Evolutionary conservation across 2,113 vertebrate genomes (phyloP).

Genomic region (Gracilinanus agilis): DNA sequence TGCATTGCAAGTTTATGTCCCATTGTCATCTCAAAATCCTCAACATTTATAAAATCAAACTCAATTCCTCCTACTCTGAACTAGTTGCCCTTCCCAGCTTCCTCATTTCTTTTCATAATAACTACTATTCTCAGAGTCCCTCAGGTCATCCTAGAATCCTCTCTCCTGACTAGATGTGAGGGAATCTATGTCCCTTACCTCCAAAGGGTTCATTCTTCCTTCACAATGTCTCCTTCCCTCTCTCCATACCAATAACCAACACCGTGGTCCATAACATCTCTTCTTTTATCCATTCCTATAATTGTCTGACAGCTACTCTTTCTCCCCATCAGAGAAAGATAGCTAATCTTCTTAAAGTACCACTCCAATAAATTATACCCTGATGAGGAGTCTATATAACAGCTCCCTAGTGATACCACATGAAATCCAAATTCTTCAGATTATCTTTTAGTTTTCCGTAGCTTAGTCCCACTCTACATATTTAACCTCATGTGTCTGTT

Average conservation of each 20-base stretch:
- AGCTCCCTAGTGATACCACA: not conserved
- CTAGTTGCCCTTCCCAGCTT: not conserved
- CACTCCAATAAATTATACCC: not conserved
- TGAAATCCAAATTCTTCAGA: not conserved
- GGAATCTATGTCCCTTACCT: not conserved
- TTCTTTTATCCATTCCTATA: not conserved
- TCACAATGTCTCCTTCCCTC: not conserved
- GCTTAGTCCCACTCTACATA: not conserved
- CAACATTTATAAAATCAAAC: not conserved
- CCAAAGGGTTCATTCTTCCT: not conserved
- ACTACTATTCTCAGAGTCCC: not conserved
- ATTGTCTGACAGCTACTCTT: not conserved
- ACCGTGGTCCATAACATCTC: not conserved
- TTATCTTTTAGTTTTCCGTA: not conserved
- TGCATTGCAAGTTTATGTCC: not conserved
- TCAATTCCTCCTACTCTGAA: not conserved
- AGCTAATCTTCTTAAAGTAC: not conserved
- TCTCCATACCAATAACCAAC: not conserved
- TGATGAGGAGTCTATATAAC: not conserved
- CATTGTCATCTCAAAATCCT: not conserved
- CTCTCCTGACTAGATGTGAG: not conserved
- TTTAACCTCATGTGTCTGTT: not conserved
- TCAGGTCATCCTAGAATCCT: not conserved
- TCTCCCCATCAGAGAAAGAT: not conserved
- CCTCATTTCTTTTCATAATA: not conserved